Conservation (phyloP, 2,888 invertebrate genomes). For the Philereme vetulata region DNA sequence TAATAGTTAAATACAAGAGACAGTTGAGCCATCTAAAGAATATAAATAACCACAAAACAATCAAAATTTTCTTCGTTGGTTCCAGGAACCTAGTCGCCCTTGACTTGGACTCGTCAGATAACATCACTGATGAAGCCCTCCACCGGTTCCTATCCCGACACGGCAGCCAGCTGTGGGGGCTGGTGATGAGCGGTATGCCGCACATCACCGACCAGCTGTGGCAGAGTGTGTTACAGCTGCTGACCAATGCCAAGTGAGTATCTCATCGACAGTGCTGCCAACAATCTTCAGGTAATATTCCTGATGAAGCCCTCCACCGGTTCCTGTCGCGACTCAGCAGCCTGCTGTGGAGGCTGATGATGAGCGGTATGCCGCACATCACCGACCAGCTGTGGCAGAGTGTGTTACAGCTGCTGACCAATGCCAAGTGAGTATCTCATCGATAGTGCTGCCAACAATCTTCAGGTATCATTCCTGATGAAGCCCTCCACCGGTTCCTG, state of each 20-base stretch:
- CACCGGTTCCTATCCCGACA: constrained; percentile 95
- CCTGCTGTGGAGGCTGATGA: constrained; percentile 92
- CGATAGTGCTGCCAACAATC: background rate
- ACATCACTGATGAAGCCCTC: constrained; percentile 95
- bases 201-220: constrained; percentile 99
- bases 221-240: constrained; percentile 96
- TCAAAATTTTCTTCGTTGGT: background rate
- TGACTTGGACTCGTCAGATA: constrained; percentile 97
- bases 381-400: constrained; percentile 95
- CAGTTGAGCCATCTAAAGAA: too few relatives aligned
- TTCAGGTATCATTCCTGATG: constrained; percentile 85
- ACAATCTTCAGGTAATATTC: constrained; percentile 42
- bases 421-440: constrained; percentile 89
- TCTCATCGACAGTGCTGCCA: background rate
- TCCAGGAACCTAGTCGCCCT: constrained; percentile 90
- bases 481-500: constrained; percentile 95
- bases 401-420: constrained; percentile 94
- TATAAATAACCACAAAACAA: too few relatives aligned
- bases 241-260: constrained; percentile 93
- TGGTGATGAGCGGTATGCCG: constrained; percentile 96
- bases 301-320: constrained; percentile 95
- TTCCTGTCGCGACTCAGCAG: constrained; percentile 95
- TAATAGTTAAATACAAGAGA: too few relatives aligned
- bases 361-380: constrained; percentile 96
- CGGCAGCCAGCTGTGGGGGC: constrained; percentile 94